Base-by-base conservation (phyloP, 1,140 invertebrate genomes). In the Gonatopus flavifemur region DNA sequence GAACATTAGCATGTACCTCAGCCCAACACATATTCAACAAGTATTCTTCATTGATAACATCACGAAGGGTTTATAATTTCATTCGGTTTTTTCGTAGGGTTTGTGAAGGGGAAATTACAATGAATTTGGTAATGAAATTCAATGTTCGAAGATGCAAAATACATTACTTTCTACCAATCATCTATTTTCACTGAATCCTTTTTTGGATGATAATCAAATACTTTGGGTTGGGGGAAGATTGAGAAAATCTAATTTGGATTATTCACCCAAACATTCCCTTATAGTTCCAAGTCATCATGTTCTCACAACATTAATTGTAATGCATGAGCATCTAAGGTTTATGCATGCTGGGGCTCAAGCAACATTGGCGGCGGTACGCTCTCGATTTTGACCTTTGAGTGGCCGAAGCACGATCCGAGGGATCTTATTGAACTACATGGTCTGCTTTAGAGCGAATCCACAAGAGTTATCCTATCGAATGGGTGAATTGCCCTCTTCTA, bases 401-500 rank as follows among this genome's bases (percentile, higher is more conserved):
- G 62, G 60, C 12, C n/a, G n/a, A n/a, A n/a, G n/a, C n/a, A n/a
- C n/a, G n/a, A n/a, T n/a, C n/a, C n/a, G n/a, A n/a, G n/a, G 50
- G 51, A 42, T 62, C n/a, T 21, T 66, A 22, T 21, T 53, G 6
- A 46, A 47, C 33, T 70, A 61, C 37, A 28, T 67, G 9, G 36
- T 8, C 12, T 65, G 57, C 30, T 32, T 49, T 35, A 30, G 51
- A 24, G 8, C 44, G 10, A 50, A 50, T 13, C 45, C 52, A 15
- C 19, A 41, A 33, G 22, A 42, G 20, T 40, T 49, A 10, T 33
- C 48, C 7, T 57, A 59, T 35, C 30, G 65, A 3, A 74, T 76
- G 72, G 69, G 58, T 3, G 50, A 72, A 38, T 45, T 78, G 38
- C 76, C 74, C 3, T 5, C n/a, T n/a, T n/a, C n/a, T n/a, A n/a